These are phyloP conservation scores for Trissolcus japonicus DNA, from an alignment of 2,888 invertebrate species.

Conservation along the genomic window DNA sequence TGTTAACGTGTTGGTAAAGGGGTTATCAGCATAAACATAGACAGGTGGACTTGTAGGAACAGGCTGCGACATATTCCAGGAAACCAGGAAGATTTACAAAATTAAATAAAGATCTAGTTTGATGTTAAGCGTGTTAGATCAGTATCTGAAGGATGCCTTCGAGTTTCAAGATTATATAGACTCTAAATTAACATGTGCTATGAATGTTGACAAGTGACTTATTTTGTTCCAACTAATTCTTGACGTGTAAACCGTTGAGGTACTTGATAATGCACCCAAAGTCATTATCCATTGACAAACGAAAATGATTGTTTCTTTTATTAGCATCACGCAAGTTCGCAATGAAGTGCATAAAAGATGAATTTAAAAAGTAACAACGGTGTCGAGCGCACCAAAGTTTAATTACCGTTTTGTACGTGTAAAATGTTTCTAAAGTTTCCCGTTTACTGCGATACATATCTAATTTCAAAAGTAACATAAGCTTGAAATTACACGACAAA, in stretches of 20 bases:
- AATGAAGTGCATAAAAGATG: no score
- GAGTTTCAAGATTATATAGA: conserved; percentile 3
- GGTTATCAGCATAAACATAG: conserved; percentile 3
- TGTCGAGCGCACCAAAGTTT: not conserved
- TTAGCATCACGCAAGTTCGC: no score
- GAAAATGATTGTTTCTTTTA: no score
- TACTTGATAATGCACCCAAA: no score
- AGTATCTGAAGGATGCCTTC: not conserved
- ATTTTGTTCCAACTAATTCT: conserved; percentile 2
- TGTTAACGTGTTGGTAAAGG: not conserved
- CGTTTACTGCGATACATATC: conserved; percentile 11
- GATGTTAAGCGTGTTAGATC: conserved; percentile 7
- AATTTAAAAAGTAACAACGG: no score
- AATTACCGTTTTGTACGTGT: conserved; percentile 3
- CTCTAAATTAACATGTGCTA: not conserved
- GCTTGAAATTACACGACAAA: conserved; percentile 9
- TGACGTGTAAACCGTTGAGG: not conserved
- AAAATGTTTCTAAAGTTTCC: conserved; percentile 9
- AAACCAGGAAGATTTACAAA: conserved; percentile 5
- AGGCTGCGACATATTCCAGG: not conserved
- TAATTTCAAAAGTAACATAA: conserved; percentile 10
- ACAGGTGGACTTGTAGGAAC: conserved; percentile 5
- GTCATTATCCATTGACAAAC: no score
- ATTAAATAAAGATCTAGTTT: conserved; percentile 7
- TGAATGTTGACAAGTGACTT: not conserved